Evolutionary conservation across 2,888 invertebrate species (phyloP).

Genomic region (Tipula unca): DNA sequence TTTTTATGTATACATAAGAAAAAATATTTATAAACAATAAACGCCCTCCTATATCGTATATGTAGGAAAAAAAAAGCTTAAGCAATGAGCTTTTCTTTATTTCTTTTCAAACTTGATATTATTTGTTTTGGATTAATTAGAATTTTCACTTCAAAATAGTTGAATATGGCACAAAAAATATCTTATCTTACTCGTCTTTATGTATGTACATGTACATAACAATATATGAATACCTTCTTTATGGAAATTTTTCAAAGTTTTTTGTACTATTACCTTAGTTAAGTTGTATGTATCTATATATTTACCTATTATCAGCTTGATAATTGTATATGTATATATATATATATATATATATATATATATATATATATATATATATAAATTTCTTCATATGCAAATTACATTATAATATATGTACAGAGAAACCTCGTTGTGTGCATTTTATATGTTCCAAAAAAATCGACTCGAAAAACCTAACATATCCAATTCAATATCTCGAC

Average conservation of each 20-base stretch:
- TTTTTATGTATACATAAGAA: neutral
- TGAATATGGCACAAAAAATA: neutral
- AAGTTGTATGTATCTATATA: neutral
- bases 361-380: neutral
- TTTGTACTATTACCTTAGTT: neutral
- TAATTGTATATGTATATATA: neutral
- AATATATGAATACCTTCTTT: neutral
- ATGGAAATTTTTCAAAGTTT: neutral
- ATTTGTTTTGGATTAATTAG: conserved; percentile 8
- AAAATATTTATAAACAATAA: neutral
- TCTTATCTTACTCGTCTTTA: neutral
- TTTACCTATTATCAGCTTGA: neutral
- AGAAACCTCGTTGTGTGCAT: neutral
- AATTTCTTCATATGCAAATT: neutral
- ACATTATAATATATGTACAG: neutral
- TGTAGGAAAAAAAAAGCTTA: neutral
- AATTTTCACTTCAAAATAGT: neutral
- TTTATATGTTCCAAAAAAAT: no score
- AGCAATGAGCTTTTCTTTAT: neutral
- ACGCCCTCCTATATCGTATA: neutral
- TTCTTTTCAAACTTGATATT: neutral
- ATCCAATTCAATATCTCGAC: no score
- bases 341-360: neutral
- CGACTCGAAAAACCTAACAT: no score
- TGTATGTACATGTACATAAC: neutral